Evolutionary conservation across 2,888 invertebrate genomes (phyloP), one percentile per base, ranked within the genome.

Genomic region (Melieria picta): DNA sequence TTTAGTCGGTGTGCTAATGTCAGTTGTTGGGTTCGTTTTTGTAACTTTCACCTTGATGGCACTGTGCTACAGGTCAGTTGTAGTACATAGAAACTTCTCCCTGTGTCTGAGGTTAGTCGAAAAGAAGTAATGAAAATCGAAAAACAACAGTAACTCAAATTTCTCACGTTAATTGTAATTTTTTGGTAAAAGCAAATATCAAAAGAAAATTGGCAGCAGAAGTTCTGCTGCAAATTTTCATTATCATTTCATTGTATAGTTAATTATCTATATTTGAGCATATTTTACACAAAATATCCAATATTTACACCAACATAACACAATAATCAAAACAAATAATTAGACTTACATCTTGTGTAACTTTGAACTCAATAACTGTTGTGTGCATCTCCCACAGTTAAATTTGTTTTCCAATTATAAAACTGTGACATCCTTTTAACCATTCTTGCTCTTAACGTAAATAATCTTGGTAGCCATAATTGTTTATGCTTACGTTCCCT

Each of bases 21-120:
- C 96, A 91, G 96, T 96, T 92, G 96, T 97, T 93, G 97, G 96
- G 93, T 96, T 96, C 92, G 97, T 97, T 92, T 97, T 97, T 93
- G 93, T 97, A 91, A 93, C 96, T 91, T 97, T 97, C 93, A 96
- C 97, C 91, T 93, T 96, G 92, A 94, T 97, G 94, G 97, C 97
- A 91, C 94, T 97, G 92, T 97, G 97, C 94, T 97, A 97, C 95
- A 95, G 96, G 95, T 96, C 95, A 95, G 95, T 95, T 92, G 95
- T 95, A 94, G 95, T 96, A 93, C 95, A 96, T 94, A 95, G 94
- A 94, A 95, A 95, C 94, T 94, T 95, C 94, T 95, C 94, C 93
- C 94, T 95, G 93, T 95, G 95, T 93, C 94, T 95, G 94, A 95
- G 95, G 95, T 96, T 95, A 95, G 95, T 95, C 93, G 92, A 93